phyloP scores from a whole-genome alignment of 2,888 invertebrate genomes.

The Cheilosia urbana region DNA sequence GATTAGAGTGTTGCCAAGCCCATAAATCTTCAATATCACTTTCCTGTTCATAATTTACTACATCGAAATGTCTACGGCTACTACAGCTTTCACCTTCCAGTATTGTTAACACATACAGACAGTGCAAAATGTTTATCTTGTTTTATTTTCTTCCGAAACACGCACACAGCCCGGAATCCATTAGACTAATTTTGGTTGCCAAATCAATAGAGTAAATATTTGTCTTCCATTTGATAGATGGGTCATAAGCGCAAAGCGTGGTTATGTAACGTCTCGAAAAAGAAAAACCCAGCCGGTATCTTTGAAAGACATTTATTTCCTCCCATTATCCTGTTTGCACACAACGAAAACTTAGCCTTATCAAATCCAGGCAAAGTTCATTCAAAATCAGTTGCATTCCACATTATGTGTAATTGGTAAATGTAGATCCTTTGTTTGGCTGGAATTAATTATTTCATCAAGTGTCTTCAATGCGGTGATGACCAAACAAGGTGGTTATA shows the following conservation, averaged over 20 bases:
- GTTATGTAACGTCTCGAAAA: constrained; percentile 11
- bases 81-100: neutral
- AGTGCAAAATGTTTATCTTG: neutral
- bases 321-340: neutral
- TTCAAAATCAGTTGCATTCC: neutral
- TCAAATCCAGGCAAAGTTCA: neutral
- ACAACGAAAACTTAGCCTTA: neutral
- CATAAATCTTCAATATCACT: no score
- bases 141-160: neutral
- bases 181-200: constrained; percentile 25
- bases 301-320: neutral
- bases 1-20: no score
- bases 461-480: constrained; percentile 16
- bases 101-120: neutral
- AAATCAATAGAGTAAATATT: constrained; percentile 30
- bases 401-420: neutral
- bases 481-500: constrained; percentile 33
- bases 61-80: neutral
- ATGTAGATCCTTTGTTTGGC: constrained; percentile 8
- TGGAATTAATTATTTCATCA: constrained; percentile 11
- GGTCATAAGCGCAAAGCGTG: neutral
- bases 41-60: no score
- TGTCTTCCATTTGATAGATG: constrained; percentile 32
- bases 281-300: neutral
- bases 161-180: constrained; percentile 23